These are phyloP conservation scores for Clarias gariepinus DNA, from an alignment of 2,113 vertebrate species.

Conservation along the genomic window DNA sequence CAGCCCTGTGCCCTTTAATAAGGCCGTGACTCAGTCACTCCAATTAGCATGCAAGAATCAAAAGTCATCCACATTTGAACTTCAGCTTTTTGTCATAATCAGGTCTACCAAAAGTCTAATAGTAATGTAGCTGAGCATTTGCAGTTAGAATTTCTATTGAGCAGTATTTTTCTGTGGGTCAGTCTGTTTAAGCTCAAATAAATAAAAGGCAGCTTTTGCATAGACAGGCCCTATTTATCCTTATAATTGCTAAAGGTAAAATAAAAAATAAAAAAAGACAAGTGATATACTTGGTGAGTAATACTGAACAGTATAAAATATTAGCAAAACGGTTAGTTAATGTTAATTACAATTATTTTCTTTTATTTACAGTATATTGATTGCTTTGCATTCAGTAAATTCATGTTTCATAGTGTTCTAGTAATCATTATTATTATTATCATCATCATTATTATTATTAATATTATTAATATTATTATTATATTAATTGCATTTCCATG, in stretches of 20 bases:
- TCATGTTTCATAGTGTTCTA: neutral
- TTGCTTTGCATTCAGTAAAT: neutral
- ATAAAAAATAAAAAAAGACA: no score
- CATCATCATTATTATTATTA: no score
- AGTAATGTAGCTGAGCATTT: neutral
- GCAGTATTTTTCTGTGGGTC: neutral
- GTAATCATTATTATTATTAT: neutral
- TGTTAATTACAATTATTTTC: neutral
- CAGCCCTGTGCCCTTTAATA: neutral
- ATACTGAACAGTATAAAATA: no score
- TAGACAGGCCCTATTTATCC: neutral
- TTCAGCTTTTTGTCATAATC: neutral
- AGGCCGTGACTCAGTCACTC: constrained; percentile 4
- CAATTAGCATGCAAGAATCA: constrained; percentile 10
- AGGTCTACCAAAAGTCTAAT: neutral
- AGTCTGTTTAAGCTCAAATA: neutral
- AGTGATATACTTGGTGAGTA: no score
- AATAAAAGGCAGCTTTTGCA: neutral
- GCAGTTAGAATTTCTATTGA: neutral
- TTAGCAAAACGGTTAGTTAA: no score
- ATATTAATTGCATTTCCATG: no score
- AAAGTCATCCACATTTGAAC: constrained; percentile 6
- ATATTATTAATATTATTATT: no score
- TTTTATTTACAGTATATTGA: neutral
- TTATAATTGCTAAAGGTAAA: neutral